Evolutionary conservation across 2,888 invertebrate species (phyloP).

Genomic region (Adelphocoris suturalis): DNA sequence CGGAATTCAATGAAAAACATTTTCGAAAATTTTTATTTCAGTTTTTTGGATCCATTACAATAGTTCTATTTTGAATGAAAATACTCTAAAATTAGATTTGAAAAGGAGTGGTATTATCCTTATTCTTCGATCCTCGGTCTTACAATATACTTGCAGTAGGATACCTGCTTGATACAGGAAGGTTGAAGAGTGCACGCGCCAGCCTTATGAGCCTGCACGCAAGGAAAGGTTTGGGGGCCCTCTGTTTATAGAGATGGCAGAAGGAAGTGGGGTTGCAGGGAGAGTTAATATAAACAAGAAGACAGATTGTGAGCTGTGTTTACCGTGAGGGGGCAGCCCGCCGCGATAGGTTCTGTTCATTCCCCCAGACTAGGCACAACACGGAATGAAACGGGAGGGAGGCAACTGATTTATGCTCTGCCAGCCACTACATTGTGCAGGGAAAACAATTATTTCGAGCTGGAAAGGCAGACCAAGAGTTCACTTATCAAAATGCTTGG

Average conservation of each 20-base stretch:
- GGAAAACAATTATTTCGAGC: constrained; percentile 63
- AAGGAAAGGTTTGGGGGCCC: neutral
- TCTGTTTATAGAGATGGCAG: constrained; percentile 35
- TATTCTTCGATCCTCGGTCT: too few species aligned
- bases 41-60: too few species aligned
- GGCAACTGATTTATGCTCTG: constrained; percentile 54
- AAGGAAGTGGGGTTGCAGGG: constrained; percentile 33
- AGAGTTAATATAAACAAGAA: constrained; percentile 64
- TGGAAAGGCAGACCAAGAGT: neutral
- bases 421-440: constrained; percentile 60
- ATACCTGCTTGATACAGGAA: neutral
- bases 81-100: too few species aligned
- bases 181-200: neutral
- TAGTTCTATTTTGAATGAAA: too few species aligned
- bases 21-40: too few species aligned
- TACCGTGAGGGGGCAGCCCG: constrained; percentile 46
- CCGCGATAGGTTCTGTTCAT: constrained; percentile 38
- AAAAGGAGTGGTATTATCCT: too few species aligned
- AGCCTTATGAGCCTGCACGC: neutral
- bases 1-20: too few species aligned
- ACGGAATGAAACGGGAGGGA: constrained; percentile 1
- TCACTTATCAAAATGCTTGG: neutral
- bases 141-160: neutral
- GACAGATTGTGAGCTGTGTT: constrained; percentile 62
- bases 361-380: neutral